These are phyloP conservation scores for Elysia crispata DNA, from an alignment of 2,888 invertebrate genomes.

Conservation along the genomic window DNA sequence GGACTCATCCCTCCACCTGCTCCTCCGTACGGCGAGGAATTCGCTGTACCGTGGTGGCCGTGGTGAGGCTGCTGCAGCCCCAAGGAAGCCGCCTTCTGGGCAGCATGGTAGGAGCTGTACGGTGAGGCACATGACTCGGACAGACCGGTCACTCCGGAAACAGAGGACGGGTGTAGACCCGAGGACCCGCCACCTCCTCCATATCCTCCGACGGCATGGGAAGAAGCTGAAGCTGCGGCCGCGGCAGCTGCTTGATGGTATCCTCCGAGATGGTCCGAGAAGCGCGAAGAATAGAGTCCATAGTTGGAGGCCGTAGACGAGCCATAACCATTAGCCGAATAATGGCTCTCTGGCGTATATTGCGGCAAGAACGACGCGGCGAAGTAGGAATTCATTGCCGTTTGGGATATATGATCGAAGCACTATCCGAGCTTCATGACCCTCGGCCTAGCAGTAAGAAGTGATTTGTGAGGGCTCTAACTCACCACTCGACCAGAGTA, in stretches of 20 bases:
- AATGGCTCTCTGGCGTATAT: constrained; percentile 71
- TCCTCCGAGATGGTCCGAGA: constrained; percentile 65
- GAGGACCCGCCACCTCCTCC: constrained; percentile 22
- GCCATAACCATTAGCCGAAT: constrained; percentile 67
- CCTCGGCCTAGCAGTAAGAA: constrained; percentile 59
- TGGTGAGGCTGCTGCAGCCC: background rate
- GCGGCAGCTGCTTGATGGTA: constrained; percentile 23
- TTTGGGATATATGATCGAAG: constrained; percentile 63
- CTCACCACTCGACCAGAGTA: constrained; percentile 60
- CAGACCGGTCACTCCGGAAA: constrained; percentile 27
- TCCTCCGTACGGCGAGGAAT: constrained; percentile 31
- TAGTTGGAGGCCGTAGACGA: constrained; percentile 57
- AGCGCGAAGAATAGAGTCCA: constrained; percentile 70
- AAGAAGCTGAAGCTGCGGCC: background rate
- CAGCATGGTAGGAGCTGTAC: constrained; percentile 39
- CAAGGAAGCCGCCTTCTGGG: constrained; percentile 36
- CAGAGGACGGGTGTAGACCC: background rate
- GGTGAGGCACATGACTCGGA: constrained; percentile 41
- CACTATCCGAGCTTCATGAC: constrained; percentile 71
- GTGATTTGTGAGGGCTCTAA: constrained; percentile 73
- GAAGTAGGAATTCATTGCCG: constrained; percentile 74
- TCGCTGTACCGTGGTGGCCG: background rate
- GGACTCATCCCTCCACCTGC: constrained; percentile 40
- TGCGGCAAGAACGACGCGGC: constrained; percentile 71
- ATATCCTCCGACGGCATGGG: constrained; percentile 7